phyloP scores from a whole-genome alignment of 2,113 vertebrate species.

The Siphamia tubifer region DNA sequence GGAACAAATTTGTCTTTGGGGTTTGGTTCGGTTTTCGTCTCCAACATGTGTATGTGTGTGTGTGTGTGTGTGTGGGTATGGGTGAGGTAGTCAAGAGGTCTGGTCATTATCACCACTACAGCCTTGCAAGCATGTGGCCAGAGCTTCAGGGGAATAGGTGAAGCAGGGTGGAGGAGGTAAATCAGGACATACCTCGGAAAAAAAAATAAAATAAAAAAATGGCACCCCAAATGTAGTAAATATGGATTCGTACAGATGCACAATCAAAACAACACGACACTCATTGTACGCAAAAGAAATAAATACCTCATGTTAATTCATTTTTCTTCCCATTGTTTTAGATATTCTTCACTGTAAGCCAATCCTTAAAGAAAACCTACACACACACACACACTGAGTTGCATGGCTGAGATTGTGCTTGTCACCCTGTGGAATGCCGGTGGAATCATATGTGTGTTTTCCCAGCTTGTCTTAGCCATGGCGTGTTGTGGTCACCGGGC shows the following conservation, averaged over 20 bases:
- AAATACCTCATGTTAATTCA: neutral
- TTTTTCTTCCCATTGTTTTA: neutral
- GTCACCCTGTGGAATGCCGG: constrained; percentile 33
- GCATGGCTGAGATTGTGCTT: constrained; percentile 16
- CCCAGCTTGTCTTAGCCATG: constrained; percentile 64
- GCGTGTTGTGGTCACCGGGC: constrained; percentile 64
- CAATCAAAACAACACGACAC: neutral
- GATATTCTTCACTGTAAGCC: constrained; percentile 10
- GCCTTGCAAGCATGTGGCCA: constrained; percentile 38
- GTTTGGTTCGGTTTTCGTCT: constrained; percentile 56
- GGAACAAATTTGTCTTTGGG: constrained; percentile 74
- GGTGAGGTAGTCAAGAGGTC: constrained; percentile 37
- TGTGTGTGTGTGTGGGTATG: constrained; percentile 22
- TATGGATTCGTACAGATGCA: neutral
- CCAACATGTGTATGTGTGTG: constrained; percentile 28
- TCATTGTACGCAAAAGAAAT: neutral
- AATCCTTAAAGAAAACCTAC: constrained; percentile 46
- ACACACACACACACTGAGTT: constrained; percentile 12
- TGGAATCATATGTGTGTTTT: constrained; percentile 57
- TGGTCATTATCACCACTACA: constrained; percentile 63
- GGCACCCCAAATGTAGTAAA: too few species aligned
- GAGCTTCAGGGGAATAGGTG: constrained; percentile 20
- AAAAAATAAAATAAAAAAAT: too few species aligned
- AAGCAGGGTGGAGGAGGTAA: constrained; percentile 7
- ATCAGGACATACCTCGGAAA: constrained; percentile 18